Evolutionary conservation across 1,140 invertebrate genomes (phyloP), one percentile per base, ranked within the genome.

Genomic region (Cylas formicarius): DNA sequence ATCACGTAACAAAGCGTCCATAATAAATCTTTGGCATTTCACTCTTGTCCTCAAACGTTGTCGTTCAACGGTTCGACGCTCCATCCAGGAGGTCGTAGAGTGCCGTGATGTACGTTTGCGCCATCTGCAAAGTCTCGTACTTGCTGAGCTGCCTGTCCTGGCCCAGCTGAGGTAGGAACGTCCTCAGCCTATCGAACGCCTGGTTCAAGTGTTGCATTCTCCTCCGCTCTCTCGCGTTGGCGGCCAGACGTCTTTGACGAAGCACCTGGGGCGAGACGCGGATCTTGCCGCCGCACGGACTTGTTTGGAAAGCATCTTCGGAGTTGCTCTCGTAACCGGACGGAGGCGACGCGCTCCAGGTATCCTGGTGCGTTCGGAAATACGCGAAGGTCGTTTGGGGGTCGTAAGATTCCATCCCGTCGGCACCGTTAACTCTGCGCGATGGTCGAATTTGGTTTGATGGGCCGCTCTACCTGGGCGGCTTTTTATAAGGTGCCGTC

Each of bases 121-220:
- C 94, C 92, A 96, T 96, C 70, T 97, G 91, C 1, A 98, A 70
- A 0, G 93, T 97, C 66, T 97, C 94, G 66, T 93, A 97, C 64
- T 98, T 98, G 16, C 91, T 96, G 3, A 97, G 70, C 61, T 96
- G 90, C 18, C 89, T 75, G 60, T 96, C 88, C 53, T 90, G 88
- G 1, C 87, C 89, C 19, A 95, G 69, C 0, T 86, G 86, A 0
- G 93, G 93, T 3, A 98, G 72, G 50, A 94, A 92, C 2, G 83
- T 79, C 24, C 94, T 74, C 1, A 98, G 76, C 40, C 84, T 73
- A 62, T 96, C 92, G 61, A 96, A 97, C 0, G 92, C 92, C 47
- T 87, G 84, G 62, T 97, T 96, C 29, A 97, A 71, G 64, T 90
- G 92, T 67, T 94, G 88, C 92, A 97, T 97, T 4, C 92, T 68